Evolutionary conservation across 2,888 invertebrate genomes (phyloP), one percentile per base, ranked within the genome.

Genomic region (Agrotis exclamationis): DNA sequence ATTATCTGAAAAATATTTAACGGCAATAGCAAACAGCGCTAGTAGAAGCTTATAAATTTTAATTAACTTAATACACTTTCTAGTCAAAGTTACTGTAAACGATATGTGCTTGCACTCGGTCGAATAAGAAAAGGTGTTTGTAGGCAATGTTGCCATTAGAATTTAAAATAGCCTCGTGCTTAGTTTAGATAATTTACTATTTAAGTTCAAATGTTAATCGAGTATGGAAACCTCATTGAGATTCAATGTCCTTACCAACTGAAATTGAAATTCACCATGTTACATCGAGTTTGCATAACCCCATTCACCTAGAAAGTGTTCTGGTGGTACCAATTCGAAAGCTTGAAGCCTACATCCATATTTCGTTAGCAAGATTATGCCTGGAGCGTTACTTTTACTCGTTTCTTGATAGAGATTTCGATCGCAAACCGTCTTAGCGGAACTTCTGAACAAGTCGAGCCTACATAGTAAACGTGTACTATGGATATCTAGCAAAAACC

Each of bases 301-400:
- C 73, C 91, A 89, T 92, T 93, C 92, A 92, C 93, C 92, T 96
- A 95, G 96, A 96, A 96, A 96, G 96, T 94, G 92, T 92, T 93
- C 94, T 90, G 90, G 74, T 84, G 84, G 86, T 81, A 86, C 82
- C 82, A 89, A 91, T 94, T 94, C 90, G 95, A 95, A 96, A 96
- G 96, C 96, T 85, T 94, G 88, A 76, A 85, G 87, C 92, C 94
- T 89, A 94, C 94, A 92, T 94, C 94, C 91, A 94, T 92, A 93
- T 94, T 94, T 93, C 90, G 93, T 91, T 88, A 87, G 89, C 88
- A 89, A 91, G 91, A 92, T 86, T 89, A 85, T 86, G 94, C 95
- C 94, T 91, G 92, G 91, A 94, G 94, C 93, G 77, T 89, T 89
- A 94, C 94, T 95, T 95, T 94, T 93, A 94, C 93, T 93, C 82